Conservation (phyloP, 2,888 invertebrate genomes). For the Opisthograptis luteolata region DNA sequence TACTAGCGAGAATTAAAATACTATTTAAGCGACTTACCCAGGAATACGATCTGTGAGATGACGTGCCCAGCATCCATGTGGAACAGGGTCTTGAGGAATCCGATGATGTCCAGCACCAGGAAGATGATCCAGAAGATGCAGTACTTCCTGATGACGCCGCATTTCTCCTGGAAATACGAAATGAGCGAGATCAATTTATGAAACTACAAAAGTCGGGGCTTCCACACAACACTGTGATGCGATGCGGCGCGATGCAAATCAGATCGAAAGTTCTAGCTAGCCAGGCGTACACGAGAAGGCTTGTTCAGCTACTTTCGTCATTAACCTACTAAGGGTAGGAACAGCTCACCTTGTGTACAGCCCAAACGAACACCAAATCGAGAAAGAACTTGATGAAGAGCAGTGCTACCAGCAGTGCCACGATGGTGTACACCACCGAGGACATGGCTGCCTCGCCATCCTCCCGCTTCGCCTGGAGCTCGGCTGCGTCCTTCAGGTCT, state of each 20-base stretch:
- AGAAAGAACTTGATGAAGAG: constrained; percentile 67
- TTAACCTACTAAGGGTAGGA: too few species aligned
- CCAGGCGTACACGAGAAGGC: too few species aligned
- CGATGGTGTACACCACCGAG: constrained; percentile 71
- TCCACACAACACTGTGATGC: too few species aligned
- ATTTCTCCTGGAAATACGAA: constrained; percentile 61
- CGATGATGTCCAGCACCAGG: constrained; percentile 72
- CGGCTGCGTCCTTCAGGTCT: constrained; percentile 58
- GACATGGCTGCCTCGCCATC: constrained; percentile 62
- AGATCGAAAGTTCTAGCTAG: too few species aligned
- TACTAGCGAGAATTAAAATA: not conserved
- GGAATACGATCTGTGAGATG: constrained; percentile 67
- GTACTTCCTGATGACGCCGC: constrained; percentile 72
- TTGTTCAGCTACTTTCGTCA: too few species aligned
- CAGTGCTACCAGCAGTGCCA: constrained; percentile 63
- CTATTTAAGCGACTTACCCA: constrained; percentile 54
- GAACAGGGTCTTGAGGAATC: constrained; percentile 74
- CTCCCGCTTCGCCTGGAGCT: constrained; percentile 54
- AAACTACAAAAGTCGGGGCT: not conserved
- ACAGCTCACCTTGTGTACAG: constrained; percentile 68
- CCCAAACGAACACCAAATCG: constrained; percentile 70
- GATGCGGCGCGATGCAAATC: too few species aligned
- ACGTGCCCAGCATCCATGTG: constrained; percentile 75
- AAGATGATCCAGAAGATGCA: constrained; percentile 80
- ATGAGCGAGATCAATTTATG: not conserved